Evolutionary conservation across 2,797 vertebrate genomes (phyloP).

Genomic region (Natrix natrix): DNA sequence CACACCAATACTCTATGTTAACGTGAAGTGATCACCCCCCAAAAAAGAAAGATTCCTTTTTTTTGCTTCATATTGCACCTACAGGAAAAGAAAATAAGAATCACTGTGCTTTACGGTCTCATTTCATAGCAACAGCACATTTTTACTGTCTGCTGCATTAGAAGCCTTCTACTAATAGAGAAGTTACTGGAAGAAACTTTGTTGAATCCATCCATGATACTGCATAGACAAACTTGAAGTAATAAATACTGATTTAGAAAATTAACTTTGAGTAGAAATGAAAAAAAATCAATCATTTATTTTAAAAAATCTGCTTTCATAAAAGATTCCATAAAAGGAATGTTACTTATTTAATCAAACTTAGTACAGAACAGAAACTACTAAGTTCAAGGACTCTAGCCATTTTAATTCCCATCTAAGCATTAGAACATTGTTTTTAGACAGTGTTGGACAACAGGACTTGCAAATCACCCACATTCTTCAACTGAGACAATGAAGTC

Average conservation of each 20-base stretch:
- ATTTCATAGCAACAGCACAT: neutral
- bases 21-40: slow-evolving; percentile 16
- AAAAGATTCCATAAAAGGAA: slow-evolving; percentile 7
- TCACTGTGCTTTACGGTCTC: slow-evolving; percentile 34
- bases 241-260: neutral
- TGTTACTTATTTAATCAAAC: slow-evolving; percentile 22
- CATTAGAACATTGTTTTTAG: neutral
- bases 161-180: neutral
- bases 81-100: slow-evolving; percentile 39
- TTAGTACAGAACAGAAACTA: slow-evolving; percentile 30
- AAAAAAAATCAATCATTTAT: slow-evolving; percentile 13
- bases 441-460: slow-evolving; percentile 11
- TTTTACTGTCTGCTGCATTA: neutral
- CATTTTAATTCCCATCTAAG: slow-evolving; percentile 30
- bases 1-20: slow-evolving; percentile 8
- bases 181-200: neutral
- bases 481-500: slow-evolving; percentile 21
- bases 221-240: neutral
- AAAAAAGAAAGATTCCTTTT: slow-evolving; percentile 35
- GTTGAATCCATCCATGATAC: neutral
- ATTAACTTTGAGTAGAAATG: slow-evolving; percentile 25
- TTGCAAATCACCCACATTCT: neutral
- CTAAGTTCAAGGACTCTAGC: slow-evolving; percentile 48
- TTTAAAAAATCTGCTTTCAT: neutral
- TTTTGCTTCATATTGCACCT: slow-evolving; percentile 58